These are phyloP conservation scores for Rhogogaster chlorosoma DNA, from an alignment of 2,888 invertebrate genomes.

Conservation along the genomic window DNA sequence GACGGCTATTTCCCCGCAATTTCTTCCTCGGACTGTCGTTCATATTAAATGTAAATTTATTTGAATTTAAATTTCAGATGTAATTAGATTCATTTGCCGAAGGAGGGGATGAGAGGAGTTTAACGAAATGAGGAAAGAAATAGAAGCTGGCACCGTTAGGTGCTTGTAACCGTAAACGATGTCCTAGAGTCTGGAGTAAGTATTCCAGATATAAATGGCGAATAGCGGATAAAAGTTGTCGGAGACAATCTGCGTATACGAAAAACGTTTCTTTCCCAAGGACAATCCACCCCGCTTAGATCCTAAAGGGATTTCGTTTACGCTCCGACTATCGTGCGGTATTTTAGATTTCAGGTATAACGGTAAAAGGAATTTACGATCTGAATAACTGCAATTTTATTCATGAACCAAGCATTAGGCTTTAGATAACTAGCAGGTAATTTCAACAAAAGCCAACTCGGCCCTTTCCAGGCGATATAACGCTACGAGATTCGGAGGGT, in stretches of 20 bases:
- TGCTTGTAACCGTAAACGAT: not conserved
- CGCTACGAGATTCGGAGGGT: not conserved
- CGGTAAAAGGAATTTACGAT: constrained; percentile 63
- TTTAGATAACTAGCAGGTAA: constrained; percentile 49
- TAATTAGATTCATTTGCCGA: constrained; percentile 74
- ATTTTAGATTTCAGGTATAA: constrained; percentile 11
- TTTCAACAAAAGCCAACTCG: constrained; percentile 31
- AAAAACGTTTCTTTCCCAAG: not conserved
- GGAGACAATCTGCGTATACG: not conserved
- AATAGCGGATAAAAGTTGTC: not conserved
- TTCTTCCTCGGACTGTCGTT: constrained; percentile 52
- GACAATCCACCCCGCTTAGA: not conserved
- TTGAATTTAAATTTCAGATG: constrained; percentile 74
- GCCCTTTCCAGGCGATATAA: not conserved
- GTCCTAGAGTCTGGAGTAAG: not conserved
- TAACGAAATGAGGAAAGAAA: not conserved
- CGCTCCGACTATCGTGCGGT: constrained; percentile 26
- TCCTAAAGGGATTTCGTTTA: constrained; percentile 20
- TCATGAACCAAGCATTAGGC: constrained; percentile 59
- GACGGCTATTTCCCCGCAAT: constrained; percentile 14
- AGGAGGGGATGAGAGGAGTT: constrained; percentile 56
- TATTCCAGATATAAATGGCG: not conserved
- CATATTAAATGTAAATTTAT: constrained; percentile 73
- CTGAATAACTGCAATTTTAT: constrained; percentile 69
- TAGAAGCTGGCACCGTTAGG: not conserved